Evolutionary conservation across 2,888 invertebrate species (phyloP).

Genomic region (Pollenia labialis): DNA sequence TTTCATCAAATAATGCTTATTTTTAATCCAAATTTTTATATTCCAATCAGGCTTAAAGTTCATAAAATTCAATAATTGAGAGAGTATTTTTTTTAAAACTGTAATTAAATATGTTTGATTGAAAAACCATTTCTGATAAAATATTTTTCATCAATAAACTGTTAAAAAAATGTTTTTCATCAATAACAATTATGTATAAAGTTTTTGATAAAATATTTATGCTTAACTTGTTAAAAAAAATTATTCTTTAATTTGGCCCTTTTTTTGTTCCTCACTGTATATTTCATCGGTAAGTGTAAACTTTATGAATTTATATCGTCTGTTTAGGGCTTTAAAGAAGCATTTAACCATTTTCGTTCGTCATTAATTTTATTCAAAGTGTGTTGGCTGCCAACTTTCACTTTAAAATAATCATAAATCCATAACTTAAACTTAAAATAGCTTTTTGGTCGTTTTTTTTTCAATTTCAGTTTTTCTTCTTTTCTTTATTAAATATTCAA

Average conservation of each 20-base stretch:
- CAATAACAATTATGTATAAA: too few species aligned
- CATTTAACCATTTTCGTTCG: conserved; percentile 19
- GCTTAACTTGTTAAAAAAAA: too few species aligned
- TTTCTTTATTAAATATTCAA: neutral
- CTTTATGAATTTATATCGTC: conserved; percentile 4
- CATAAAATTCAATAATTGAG: too few species aligned
- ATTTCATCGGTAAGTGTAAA: neutral
- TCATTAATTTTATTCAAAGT: neutral
- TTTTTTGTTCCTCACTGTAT: conserved; percentile 3
- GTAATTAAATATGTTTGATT: too few species aligned
- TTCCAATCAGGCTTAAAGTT: too few species aligned
- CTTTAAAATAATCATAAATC: conserved; percentile 39
- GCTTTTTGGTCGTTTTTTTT: conserved; percentile 2
- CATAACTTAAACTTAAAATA: conserved; percentile 57
- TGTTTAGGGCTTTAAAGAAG: conserved; percentile 52
- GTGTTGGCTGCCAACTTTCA: conserved; percentile 67
- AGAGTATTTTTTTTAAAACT: too few species aligned
- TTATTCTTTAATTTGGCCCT: neutral
- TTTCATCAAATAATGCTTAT: too few species aligned
- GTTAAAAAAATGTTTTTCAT: too few species aligned
- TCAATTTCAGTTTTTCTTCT: neutral
- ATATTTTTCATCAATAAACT: too few species aligned
- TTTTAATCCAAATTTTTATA: too few species aligned
- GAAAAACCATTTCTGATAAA: too few species aligned
- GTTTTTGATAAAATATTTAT: too few species aligned